Evolutionary conservation across 2,888 invertebrate genomes (phyloP).

Genomic region (Smittia aterrima): DNA sequence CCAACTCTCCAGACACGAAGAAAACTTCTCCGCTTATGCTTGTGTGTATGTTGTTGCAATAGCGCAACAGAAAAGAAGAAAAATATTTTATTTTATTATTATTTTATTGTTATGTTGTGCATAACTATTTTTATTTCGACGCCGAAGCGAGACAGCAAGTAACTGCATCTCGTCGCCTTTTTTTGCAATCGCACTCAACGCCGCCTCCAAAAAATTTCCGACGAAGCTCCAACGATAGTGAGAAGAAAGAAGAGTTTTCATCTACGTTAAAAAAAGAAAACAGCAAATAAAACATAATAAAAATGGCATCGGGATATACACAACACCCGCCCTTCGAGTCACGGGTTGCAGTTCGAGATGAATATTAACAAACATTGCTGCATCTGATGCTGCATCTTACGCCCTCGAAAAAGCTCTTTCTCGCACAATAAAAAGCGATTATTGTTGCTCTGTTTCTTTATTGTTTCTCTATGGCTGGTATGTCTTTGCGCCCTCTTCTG

Average conservation of each 20-base stretch:
- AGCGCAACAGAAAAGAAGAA: not conserved
- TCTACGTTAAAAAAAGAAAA: not conserved
- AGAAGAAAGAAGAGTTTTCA: not conserved
- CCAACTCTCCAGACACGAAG: not conserved
- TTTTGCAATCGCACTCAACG: not conserved
- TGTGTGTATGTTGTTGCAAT: not conserved
- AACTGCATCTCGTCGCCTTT: not conserved
- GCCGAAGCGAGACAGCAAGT: conserved; percentile 17
- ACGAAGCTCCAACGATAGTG: not conserved
- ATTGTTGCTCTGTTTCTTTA: conserved; percentile 14
- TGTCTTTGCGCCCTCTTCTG: not conserved
- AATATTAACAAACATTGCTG: conserved; percentile 12
- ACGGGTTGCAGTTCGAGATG: not conserved
- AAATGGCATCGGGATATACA: not conserved
- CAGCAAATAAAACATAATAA: conserved; percentile 7
- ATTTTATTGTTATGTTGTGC: conserved; percentile 40
- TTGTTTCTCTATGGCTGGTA: not conserved
- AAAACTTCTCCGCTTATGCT: too few species aligned
- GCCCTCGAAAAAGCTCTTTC: conserved; percentile 6
- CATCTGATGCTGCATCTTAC: not conserved
- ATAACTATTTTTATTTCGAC: not conserved
- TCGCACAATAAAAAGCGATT: not conserved
- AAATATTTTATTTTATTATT: conserved; percentile 38
- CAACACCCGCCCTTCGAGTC: conserved; percentile 8
- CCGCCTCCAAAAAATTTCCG: not conserved